These are phyloP conservation scores for Tragelaphus eurycerus DNA, from an alignment of 2,797 vertebrate species.

Conservation along the genomic window DNA sequence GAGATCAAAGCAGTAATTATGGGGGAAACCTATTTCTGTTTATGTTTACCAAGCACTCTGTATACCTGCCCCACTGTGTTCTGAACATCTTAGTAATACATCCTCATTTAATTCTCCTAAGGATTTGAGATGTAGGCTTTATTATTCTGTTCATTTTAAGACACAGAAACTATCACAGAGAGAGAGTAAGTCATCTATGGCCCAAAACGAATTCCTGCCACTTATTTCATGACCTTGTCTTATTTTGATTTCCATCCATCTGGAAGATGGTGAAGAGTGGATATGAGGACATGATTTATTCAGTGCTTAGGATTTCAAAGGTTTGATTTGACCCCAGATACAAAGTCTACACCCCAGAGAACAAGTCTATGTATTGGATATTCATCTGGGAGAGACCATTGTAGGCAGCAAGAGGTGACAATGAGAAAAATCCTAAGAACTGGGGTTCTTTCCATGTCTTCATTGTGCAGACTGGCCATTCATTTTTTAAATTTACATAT, in stretches of 20 bases:
- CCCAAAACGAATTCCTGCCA: background rate
- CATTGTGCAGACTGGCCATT: background rate
- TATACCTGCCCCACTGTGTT: background rate
- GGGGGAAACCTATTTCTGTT: background rate
- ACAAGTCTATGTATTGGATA: background rate
- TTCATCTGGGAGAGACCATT: background rate
- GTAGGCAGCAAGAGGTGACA: background rate
- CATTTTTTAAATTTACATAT: background rate
- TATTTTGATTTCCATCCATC: background rate
- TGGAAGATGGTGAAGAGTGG: background rate
- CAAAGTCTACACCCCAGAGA: background rate
- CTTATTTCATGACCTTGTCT: background rate
- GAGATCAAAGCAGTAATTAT: background rate
- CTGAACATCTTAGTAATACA: accelerated
- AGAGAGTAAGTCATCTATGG: background rate
- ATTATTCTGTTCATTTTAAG: too few relatives aligned
- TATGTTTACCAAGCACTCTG: too few relatives aligned
- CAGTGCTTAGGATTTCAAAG: background rate
- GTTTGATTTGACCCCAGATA: background rate
- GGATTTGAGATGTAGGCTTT: accelerated
- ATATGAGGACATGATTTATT: accelerated
- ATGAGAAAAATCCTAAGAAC: background rate
- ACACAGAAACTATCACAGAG: too few relatives aligned
- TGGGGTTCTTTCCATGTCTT: background rate
- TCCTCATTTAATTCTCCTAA: too few relatives aligned